phyloP scores from a whole-genome alignment of 2,888 invertebrate genomes.

The Mylabris sibirica region DNA sequence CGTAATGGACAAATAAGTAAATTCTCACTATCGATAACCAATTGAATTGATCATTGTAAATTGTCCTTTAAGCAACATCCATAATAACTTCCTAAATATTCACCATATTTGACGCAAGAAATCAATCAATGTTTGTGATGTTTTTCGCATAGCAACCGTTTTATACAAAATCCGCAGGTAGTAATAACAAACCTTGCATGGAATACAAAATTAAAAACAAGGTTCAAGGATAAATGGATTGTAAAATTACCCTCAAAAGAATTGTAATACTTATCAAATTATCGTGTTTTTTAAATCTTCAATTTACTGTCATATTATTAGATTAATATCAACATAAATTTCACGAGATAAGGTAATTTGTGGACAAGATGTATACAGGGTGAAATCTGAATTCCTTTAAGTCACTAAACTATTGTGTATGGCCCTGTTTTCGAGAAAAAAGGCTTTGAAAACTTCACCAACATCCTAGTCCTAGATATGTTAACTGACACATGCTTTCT shows the following conservation, averaged over 20 bases:
- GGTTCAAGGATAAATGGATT: constrained; percentile 30
- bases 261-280: background rate
- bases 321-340: background rate
- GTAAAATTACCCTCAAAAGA: constrained; percentile 6
- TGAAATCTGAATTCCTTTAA: too few species aligned
- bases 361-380: too few species aligned
- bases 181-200: constrained; percentile 28
- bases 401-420: too few species aligned
- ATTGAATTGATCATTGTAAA: background rate
- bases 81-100: too few species aligned
- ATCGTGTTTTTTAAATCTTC: background rate
- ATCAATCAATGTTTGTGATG: background rate
- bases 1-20: background rate
- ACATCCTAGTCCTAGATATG: too few species aligned
- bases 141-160: background rate
- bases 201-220: constrained; percentile 37
- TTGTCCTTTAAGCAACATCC: background rate
- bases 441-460: too few species aligned
- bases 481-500: too few species aligned
- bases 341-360: background rate
- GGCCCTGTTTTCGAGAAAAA: too few species aligned
- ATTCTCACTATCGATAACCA: background rate
- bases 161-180: background rate
- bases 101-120: background rate
- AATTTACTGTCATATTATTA: background rate